Conservation (phyloP, 2,888 invertebrate genomes). For the Ypsolopha scabrella region DNA sequence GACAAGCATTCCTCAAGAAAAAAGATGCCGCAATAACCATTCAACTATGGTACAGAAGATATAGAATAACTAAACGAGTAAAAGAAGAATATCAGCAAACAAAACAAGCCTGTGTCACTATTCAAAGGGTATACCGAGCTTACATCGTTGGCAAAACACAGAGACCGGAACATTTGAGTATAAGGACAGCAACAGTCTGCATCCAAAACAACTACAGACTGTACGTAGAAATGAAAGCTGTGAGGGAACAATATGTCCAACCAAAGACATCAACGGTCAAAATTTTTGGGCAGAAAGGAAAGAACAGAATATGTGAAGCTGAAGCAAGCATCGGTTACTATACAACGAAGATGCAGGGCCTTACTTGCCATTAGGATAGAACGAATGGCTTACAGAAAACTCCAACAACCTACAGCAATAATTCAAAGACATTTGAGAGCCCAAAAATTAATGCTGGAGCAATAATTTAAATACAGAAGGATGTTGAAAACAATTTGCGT, state of each 20-base stretch:
- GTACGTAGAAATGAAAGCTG: slow-evolving; percentile 32
- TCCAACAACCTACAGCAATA: slow-evolving; percentile 18
- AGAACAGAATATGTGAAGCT: slow-evolving; percentile 32
- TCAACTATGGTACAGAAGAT: slow-evolving; percentile 56
- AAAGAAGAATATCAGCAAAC: slow-evolving; percentile 27
- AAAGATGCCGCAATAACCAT: slow-evolving; percentile 41
- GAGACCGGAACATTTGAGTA: slow-evolving; percentile 5
- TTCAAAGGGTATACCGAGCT: slow-evolving; percentile 19
- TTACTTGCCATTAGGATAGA: slow-evolving; percentile 30
- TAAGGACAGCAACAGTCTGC: slow-evolving; percentile 6
- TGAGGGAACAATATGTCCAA: slow-evolving; percentile 26
- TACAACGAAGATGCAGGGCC: slow-evolving; percentile 43
- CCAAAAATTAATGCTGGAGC: slow-evolving; percentile 30
- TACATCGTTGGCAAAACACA: slow-evolving; percentile 8
- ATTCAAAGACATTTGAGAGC: slow-evolving; percentile 50
- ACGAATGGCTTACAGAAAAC: slow-evolving; percentile 25
- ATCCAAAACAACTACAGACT: slow-evolving; percentile 44
- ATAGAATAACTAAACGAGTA: slow-evolving; percentile 23
- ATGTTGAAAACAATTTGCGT: slow-evolving; percentile 34
- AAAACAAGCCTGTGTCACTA: slow-evolving; percentile 17
- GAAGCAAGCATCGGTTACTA: slow-evolving; percentile 21
- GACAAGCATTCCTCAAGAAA: slow-evolving; percentile 28
- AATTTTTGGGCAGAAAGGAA: slow-evolving; percentile 31
- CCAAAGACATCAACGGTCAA: slow-evolving; percentile 28
- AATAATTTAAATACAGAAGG: slow-evolving; percentile 34